Percentiles rank a stretch among this genome's conserved stretches.
These are phyloP conservation scores for Palaemon carinicauda DNA, from an alignment of 1,140 invertebrate genomes.

Conservation along the genomic window DNA sequence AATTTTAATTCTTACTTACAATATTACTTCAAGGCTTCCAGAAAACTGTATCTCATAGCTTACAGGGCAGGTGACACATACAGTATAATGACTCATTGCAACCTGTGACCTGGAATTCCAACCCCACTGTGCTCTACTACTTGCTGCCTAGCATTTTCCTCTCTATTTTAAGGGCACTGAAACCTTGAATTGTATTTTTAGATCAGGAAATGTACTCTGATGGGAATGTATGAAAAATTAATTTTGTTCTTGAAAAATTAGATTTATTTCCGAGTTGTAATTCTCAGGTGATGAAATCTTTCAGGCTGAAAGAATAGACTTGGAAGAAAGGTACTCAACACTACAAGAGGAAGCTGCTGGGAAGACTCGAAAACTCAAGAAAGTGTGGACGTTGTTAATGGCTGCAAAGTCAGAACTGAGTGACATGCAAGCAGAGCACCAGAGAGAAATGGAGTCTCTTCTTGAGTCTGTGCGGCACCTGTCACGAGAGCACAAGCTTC, in stretches of 20 bases:
- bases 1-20: too few species aligned
- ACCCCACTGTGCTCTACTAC: too few species aligned
- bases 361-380: slow-evolving; percentile 92
- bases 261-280: too few species aligned
- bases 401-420: slow-evolving; percentile 85
- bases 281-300: neutral
- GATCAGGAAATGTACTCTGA: neutral
- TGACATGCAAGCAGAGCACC: slow-evolving; percentile 92
- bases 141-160: too few species aligned
- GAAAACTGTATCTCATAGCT: too few species aligned
- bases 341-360: slow-evolving; percentile 92
- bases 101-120: too few species aligned
- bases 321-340: slow-evolving; percentile 94
- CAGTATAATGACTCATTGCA: too few species aligned
- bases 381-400: slow-evolving; percentile 82
- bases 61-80: too few species aligned
- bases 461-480: slow-evolving; percentile 91
- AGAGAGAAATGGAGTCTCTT: slow-evolving; percentile 94
- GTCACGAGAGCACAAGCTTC: slow-evolving; percentile 88
- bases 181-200: too few species aligned
- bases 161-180: too few species aligned
- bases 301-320: slow-evolving; percentile 88
- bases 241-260: neutral
- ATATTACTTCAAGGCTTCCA: too few species aligned
- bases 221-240: neutral